phyloP scores from a whole-genome alignment of 2,797 vertebrate species.

The Paramormyrops hopkinsi region DNA sequence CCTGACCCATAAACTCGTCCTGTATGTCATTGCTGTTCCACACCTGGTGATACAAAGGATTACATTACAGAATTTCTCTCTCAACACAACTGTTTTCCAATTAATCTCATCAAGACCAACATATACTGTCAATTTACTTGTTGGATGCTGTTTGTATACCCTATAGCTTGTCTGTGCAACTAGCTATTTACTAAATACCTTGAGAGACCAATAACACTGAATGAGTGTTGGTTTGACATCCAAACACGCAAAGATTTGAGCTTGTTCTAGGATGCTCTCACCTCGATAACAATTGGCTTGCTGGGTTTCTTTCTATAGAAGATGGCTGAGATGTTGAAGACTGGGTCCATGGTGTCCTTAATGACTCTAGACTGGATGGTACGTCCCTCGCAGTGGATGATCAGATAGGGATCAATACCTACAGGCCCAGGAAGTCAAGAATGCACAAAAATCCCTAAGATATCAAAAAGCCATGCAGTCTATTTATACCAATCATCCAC shows the following conservation, averaged over 20 bases:
- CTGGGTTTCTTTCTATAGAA: conserved; percentile 78
- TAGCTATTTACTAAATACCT: neutral
- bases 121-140: neutral
- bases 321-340: conserved; percentile 70
- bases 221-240: neutral
- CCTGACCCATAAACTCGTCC: conserved; percentile 80
- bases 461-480: neutral
- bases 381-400: conserved; percentile 76
- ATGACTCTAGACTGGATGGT: conserved; percentile 60
- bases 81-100: neutral
- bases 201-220: neutral
- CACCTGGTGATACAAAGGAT: conserved; percentile 57
- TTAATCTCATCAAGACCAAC: neutral
- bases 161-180: neutral
- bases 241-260: neutral
- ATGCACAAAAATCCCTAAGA: neutral
- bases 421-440: conserved; percentile 7
- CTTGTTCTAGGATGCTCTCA: conserved; percentile 42
- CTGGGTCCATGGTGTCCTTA: conserved; percentile 57
- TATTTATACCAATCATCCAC: neutral
- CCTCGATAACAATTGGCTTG: conserved; percentile 78
- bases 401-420: conserved; percentile 81
- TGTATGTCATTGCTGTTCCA: conserved; percentile 75
- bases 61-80: neutral
- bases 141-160: neutral